Evolutionary conservation across 2,113 vertebrate species (phyloP), one percentile per base, ranked within the genome.

Genomic region (Chaetodon auriga): DNA sequence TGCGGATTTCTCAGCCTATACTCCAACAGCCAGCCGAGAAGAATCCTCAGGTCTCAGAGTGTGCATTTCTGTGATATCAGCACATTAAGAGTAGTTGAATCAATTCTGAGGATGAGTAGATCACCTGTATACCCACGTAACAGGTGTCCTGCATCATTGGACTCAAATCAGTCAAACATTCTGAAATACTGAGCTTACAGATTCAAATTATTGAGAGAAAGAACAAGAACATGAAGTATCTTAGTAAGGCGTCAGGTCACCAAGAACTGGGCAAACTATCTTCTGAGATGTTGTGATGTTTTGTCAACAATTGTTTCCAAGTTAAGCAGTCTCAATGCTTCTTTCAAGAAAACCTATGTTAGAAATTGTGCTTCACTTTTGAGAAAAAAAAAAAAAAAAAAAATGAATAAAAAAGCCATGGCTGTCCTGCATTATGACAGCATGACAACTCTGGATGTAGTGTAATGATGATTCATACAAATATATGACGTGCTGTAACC

Each of bases 1-100:
- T 23, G 7, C 69, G 48, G 23, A 53, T 73, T 60, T 79, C 3
- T 57, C 35, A 43, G 1, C 4, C 64, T 57, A 15, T 81, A 76
- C n/a, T 55, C 76, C 8, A 81, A 30, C 11, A 78, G 38, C 21
- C 49, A 82, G 66, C 45, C 72, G n/a, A 57, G 36, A 57, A 38
- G n/a, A 66, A 71, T 58, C 48, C 36, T 58, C 9, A 36, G 13
- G 35, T 48, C 18, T 45, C 7, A 9, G 18, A 58, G 35, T 69
- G 7, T 0, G 5, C n/a, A 38, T 75, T 86, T 57, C 61, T 74
- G 11, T 78, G 23, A 83, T 36, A 68, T 45, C 10, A 60, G 25
- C 66, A 76, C 10, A 77, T 43, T 12, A 64, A 54, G 21, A n/a
- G 3, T 58, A 16, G 55, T 6, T 38, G 13, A 61, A 75, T 38